Evolutionary conservation across 2,113 vertebrate species (phyloP).

Genomic region (Phasianus colchicus): DNA sequence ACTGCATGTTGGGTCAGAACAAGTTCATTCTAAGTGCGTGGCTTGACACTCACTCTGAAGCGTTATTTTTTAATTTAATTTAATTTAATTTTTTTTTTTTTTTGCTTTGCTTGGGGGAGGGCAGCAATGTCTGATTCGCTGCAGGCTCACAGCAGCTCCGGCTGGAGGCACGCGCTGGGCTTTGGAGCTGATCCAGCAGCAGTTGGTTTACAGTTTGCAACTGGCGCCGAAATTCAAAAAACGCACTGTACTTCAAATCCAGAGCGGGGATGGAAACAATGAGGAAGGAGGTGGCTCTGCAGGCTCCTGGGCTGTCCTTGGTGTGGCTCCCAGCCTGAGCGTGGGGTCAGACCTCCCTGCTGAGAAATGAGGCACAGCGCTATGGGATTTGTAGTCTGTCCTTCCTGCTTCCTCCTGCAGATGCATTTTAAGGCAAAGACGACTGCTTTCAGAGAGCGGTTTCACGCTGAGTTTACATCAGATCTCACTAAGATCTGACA

Average conservation of each 20-base stretch:
- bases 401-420: background rate
- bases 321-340: rapidly evolving
- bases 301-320: background rate
- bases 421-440: rapidly evolving
- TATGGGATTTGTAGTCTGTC: slow-evolving; percentile 47
- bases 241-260: background rate
- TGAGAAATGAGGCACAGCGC: rapidly evolving
- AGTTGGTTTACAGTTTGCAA: background rate
- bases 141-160: background rate
- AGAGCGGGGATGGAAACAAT: background rate
- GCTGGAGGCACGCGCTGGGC: background rate
- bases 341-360: rapidly evolving
- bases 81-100: too few species aligned
- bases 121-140: background rate
- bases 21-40: rapidly evolving
- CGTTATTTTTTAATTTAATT: background rate
- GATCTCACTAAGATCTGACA: background rate
- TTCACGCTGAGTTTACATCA: rapidly evolving
- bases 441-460: rapidly evolving
- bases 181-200: background rate
- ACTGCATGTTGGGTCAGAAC: background rate
- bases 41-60: background rate
- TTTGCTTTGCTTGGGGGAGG: background rate
- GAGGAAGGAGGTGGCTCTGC: background rate
- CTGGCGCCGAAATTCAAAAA: slow-evolving; percentile 72